These are phyloP conservation scores for Pecten maximus DNA, from an alignment of 2,888 invertebrate species.

Conservation along the genomic window DNA sequence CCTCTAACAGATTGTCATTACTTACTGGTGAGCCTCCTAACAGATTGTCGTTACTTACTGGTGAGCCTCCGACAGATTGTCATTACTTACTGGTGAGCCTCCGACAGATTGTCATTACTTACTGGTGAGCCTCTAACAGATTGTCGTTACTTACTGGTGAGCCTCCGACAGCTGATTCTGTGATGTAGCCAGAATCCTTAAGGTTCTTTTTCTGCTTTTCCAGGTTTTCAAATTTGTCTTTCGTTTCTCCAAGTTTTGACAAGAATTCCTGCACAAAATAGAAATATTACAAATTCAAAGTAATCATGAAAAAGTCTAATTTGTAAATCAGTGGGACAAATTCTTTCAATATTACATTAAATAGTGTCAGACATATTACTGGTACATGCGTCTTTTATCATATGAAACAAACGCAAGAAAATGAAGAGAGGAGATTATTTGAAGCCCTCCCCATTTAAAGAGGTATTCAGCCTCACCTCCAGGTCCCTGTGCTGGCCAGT, in stretches of 20 bases:
- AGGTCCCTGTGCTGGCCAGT: slow-evolving; percentile 92
- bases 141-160: slow-evolving; percentile 76
- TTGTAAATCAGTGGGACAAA: no score
- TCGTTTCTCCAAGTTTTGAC: slow-evolving; percentile 67
- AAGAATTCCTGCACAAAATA: slow-evolving; percentile 69
- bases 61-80: no score
- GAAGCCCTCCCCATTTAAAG: not conserved
- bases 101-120: no score
- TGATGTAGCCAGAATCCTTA: slow-evolving; percentile 92
- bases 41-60: no score
- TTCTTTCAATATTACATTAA: no score
- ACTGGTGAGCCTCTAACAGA: no score
- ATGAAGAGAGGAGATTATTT: no score
- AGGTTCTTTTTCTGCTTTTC: slow-evolving; percentile 87
- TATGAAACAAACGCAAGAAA: no score
- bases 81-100: no score
- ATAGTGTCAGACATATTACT: not conserved
- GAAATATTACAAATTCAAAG: slow-evolving; percentile 34
- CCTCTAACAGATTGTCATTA: no score
- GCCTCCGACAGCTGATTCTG: slow-evolving; percentile 91
- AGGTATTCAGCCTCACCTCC: slow-evolving; percentile 69
- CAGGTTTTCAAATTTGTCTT: slow-evolving; percentile 81
- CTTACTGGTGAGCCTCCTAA: no score
- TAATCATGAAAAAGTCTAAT: not conserved
- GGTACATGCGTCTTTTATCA: no score